Percentiles rank a stretch among this genome's conserved stretches.
These are phyloP conservation scores for Tetropium fuscum DNA, from an alignment of 2,888 invertebrate genomes.

Conservation along the genomic window DNA sequence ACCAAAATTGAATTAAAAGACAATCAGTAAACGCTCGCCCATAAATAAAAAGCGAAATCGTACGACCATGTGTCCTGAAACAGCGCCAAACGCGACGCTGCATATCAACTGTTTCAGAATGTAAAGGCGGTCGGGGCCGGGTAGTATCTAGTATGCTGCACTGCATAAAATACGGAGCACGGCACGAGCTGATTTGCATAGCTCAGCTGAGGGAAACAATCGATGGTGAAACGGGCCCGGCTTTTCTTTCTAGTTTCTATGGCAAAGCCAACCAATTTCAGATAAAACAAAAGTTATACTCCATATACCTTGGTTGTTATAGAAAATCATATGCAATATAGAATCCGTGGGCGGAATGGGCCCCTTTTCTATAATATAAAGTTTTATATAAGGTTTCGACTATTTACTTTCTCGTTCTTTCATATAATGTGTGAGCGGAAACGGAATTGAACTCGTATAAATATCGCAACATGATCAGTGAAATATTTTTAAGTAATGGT, in stretches of 20 bases:
- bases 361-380: slow-evolving; percentile 10
- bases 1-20: slow-evolving; percentile 8
- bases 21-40: slow-evolving; percentile 19
- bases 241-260: slow-evolving; percentile 44
- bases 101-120: slow-evolving; percentile 49
- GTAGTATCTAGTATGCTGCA: slow-evolving; percentile 48
- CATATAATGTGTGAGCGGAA: too few relatives aligned
- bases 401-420: too few relatives aligned
- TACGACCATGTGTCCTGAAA: slow-evolving; percentile 41
- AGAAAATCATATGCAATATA: slow-evolving; percentile 26
- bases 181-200: slow-evolving; percentile 66
- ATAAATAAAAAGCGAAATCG: slow-evolving; percentile 40
- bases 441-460: too few relatives aligned
- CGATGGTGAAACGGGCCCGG: slow-evolving; percentile 55
- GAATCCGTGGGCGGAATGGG: slow-evolving; percentile 4
- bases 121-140: slow-evolving; percentile 48
- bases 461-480: too few relatives aligned
- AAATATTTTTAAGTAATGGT: too few relatives aligned
- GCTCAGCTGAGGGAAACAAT: slow-evolving; percentile 67
- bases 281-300: slow-evolving; percentile 23
- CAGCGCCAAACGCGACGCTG: slow-evolving; percentile 46
- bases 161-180: slow-evolving; percentile 67
- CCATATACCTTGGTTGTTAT: slow-evolving; percentile 22
- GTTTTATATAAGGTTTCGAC: not conserved
- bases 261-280: slow-evolving; percentile 22